Evolutionary conservation across 2,113 vertebrate genomes (phyloP).

Genomic region (Oncorhynchus clarkii): DNA sequence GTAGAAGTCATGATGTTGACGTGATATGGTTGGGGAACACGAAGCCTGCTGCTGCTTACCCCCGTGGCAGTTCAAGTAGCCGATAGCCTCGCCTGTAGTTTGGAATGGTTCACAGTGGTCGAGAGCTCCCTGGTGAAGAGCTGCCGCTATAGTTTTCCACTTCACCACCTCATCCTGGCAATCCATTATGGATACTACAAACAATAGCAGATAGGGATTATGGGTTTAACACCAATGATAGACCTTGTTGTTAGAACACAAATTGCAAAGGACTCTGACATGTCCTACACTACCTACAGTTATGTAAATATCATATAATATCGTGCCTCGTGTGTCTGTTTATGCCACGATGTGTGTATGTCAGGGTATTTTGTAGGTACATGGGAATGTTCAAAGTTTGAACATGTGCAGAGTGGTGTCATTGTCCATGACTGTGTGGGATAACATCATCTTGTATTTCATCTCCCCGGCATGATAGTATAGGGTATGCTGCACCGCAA

Average conservation of each 20-base stretch:
- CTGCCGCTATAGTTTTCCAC: neutral
- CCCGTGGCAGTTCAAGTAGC: neutral
- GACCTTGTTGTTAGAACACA: neutral
- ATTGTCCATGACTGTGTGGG: constrained; percentile 1
- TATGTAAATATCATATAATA: neutral
- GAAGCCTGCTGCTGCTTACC: neutral
- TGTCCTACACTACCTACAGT: neutral
- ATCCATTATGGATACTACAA: constrained; percentile 4
- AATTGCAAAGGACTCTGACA: neutral
- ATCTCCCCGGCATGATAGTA: neutral
- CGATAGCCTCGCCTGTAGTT: neutral
- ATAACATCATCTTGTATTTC: constrained; percentile 1
- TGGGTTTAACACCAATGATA: neutral
- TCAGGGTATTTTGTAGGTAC: neutral
- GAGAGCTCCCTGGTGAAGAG: neutral
- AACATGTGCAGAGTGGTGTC: neutral
- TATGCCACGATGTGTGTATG: neutral
- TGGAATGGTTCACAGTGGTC: neutral
- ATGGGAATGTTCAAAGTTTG: neutral
- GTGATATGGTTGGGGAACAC: neutral
- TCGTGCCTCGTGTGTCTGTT: neutral
- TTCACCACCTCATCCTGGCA: neutral
- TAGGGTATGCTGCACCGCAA: neutral
- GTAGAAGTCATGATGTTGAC: neutral
- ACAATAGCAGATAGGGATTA: neutral